Base-by-base conservation (phyloP, 1,140 invertebrate species). In the Argopecten irradians region DNA sequence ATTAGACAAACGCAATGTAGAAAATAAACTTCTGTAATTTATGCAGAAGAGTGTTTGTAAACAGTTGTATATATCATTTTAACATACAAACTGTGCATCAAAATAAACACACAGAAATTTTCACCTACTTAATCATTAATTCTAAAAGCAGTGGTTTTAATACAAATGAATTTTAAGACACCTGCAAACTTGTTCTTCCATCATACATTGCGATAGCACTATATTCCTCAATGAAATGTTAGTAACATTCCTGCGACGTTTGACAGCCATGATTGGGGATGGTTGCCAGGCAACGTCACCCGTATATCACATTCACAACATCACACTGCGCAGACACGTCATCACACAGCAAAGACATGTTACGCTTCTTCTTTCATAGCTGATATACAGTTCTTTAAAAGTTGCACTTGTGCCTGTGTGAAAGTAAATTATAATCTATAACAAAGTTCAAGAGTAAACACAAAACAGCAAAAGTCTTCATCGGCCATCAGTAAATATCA, bases 301-400 rank as follows among this genome's bases (percentile, higher is more conserved):
- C 55, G 28, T n/a, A 28, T 71, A 71, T 71, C 55, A 71, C 55
- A 71, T 71, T 28, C n/a, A 71, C 55, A 71, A 28, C 55, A 71
- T n/a, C 55, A 71, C 55, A 71, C 55, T 71, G 55, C 16, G n/a
- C 7, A 28, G 55, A 71, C 55, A 71, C 55, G n/a, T 71, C 22
- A 71, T n/a, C 55, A 71, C 55, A 71, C 55, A 28, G 55, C 16
- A 11, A 16, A 28, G 55, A 71, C 55, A 71, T n/a, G n/a, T 71
- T 16, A 92, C 22, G 90, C 96, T 93, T 97, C 96, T 93, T 97
- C 96, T 91, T 96, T 95, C 88, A 97, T 93, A 39, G 95, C 94
- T 35, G 95, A 92, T 92, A 97, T 96, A 94, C 96, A 97, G 93
- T 96, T 97, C 92, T 96, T 96, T 89, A 97, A 95, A 94, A 97